These are phyloP conservation scores for Copidosoma floridanum DNA, from an alignment of 1,140 invertebrate genomes.

Conservation along the genomic window DNA sequence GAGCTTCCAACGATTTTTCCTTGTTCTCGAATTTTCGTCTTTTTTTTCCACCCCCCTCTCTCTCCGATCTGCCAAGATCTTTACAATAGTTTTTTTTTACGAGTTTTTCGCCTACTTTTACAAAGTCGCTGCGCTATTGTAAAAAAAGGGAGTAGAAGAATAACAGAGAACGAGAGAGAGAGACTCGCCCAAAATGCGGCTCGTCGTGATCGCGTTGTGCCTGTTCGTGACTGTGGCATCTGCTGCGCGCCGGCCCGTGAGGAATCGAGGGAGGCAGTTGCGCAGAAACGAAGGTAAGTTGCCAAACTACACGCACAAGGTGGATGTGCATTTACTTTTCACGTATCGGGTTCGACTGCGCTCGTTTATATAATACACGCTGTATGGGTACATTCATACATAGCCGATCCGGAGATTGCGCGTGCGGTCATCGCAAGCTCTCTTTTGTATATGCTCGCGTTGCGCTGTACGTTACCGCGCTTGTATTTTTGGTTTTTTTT, in stretches of 20 bases:
- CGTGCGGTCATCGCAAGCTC: no score
- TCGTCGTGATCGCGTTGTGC: slow-evolving; percentile 20
- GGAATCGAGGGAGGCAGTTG: slow-evolving; percentile 2
- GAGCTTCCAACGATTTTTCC: slow-evolving; percentile 19
- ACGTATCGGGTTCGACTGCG: no score
- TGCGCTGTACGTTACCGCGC: no score
- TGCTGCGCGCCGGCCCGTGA: neutral
- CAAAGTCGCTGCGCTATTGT: neutral
- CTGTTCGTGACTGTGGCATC: neutral
- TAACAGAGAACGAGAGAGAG: no score
- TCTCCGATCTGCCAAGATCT: neutral
- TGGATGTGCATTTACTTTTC: no score
- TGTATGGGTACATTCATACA: no score
- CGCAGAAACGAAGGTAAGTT: slow-evolving; percentile 12
- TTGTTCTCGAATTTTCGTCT: slow-evolving; percentile 10
- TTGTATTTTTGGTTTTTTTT: no score
- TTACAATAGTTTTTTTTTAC: neutral
- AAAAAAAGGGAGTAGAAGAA: neutral
- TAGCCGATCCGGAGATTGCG: no score
- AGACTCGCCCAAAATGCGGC: slow-evolving; percentile 6
- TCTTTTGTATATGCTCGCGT: no score
- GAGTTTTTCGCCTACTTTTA: neutral
- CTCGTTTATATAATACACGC: no score
- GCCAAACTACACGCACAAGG: neutral
- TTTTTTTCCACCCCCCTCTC: slow-evolving; percentile 17